A percentile compares a stretch with the other conserved stretches of the same genome.
phyloP scores from a whole-genome alignment of 2,113 vertebrate species.

The Prolemur simus region DNA sequence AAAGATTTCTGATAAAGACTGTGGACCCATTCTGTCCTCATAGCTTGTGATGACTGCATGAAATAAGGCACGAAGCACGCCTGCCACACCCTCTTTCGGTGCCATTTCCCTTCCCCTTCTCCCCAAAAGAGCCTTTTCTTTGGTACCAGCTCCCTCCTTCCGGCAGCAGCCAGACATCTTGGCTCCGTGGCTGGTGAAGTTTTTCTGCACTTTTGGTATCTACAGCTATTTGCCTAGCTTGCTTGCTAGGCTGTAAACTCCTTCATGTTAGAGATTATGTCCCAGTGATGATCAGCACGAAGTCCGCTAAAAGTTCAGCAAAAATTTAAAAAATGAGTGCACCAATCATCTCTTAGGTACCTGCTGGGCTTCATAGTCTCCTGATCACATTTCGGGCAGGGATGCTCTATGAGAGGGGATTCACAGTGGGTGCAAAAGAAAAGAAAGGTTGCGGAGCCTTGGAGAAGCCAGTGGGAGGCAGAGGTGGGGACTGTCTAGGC shows the following conservation, averaged over 20 bases:
- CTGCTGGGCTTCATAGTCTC: not conserved
- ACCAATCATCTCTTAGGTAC: not conserved
- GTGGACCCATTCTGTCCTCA: rapidly evolving
- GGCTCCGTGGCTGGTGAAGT: not conserved
- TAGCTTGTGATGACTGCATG: too few species aligned
- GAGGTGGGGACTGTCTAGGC: not conserved
- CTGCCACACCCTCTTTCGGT: not conserved
- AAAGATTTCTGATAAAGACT: not conserved
- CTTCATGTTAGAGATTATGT: not conserved
- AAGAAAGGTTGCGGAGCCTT: not conserved
- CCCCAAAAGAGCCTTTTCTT: not conserved
- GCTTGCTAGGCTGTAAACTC: not conserved
- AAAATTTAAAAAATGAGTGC: not conserved
- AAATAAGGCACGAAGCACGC: rapidly evolving
- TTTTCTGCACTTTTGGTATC: not conserved
- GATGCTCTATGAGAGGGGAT: not conserved
- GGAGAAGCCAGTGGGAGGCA: not conserved
- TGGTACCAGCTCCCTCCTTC: not conserved
- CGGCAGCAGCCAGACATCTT: not conserved
- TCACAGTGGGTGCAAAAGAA: not conserved
- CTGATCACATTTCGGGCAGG: too few species aligned
- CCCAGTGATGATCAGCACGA: not conserved
- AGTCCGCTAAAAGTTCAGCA: not conserved
- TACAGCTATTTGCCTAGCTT: not conserved
- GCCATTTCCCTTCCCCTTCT: not conserved